Percentiles rank a stretch among this genome's conserved stretches.
Conservation (phyloP, 2,113 vertebrate species). For the Poeciliopsis occidentalis region DNA sequence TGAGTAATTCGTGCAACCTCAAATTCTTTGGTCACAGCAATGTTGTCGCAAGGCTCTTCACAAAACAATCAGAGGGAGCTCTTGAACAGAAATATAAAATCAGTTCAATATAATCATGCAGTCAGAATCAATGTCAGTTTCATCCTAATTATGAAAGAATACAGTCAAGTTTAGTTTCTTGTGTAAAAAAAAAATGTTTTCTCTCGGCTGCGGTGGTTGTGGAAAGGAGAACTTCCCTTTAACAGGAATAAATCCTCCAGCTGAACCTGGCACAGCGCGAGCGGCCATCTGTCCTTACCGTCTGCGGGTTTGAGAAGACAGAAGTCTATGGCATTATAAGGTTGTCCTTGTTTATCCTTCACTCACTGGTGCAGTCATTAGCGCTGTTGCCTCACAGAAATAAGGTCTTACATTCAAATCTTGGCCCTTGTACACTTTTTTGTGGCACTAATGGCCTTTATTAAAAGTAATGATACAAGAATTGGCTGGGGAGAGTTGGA, state of each 20-base stretch:
- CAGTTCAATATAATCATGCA: too few species aligned
- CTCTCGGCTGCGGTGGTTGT: too few species aligned
- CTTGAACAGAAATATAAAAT: background rate
- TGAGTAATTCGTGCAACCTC: too few species aligned
- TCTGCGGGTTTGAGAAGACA: background rate
- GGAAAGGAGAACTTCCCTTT: background rate
- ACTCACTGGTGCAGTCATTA: background rate
- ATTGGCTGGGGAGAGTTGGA: too few species aligned
- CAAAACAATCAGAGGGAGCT: background rate
- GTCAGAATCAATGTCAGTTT: too few species aligned
- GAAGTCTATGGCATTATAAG: background rate
- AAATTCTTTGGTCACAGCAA: background rate
- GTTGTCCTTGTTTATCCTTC: background rate
- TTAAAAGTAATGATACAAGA: background rate
- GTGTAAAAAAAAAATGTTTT: too few species aligned
- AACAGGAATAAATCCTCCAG: background rate
- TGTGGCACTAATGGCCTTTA: background rate
- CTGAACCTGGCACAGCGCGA: background rate
- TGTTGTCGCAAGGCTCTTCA: background rate
- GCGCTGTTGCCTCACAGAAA: background rate
- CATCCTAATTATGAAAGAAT: too few species aligned
- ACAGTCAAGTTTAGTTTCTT: too few species aligned
- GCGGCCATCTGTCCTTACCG: background rate
- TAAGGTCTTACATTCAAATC: background rate
- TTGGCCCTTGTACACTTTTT: too few species aligned